Base-by-base conservation (phyloP, 2,797 vertebrate genomes). In the Pelodytes ibericus region DNA sequence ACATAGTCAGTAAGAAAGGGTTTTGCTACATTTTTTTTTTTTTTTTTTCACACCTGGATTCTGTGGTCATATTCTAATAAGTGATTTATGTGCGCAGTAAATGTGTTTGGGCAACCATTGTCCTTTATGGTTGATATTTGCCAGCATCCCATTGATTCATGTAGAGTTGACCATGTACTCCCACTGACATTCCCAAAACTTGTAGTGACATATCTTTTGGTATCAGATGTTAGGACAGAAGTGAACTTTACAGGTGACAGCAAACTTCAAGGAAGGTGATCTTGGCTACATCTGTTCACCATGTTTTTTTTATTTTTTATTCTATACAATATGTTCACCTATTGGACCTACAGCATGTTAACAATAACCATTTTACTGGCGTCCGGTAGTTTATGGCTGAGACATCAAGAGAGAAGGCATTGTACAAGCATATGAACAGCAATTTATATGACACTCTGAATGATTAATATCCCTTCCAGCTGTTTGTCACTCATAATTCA, bases 401-500 rank as follows among this genome's bases (percentile, higher is more conserved):
- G n/a, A 24, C 73, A 67, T 31, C 30, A 53, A 44, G 58, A 70
- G 26, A 71, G 33, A 36, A 31, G 33, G 22, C 59, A 71, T 6
- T 41, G 64, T 24, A 70, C 53, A 77, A 44, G 4, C 24, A 27
- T 44, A 36, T 29, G 74, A 33, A 30, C 59, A 77, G 74, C 67
- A 70, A 77, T 71, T 77, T 71, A 77, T 77, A 8, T 63, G 67
- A 77, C 67, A 77, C 49, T 41, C 26, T 64, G 67, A 58, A 71
- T 77, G 74, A 77, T 64, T 71, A 56, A 77, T 77, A 60, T 71
- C 62, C 57, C 59, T 56, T 24, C 47, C 67, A 70, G 74, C 66
- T 71, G 33, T 77, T 64, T 77, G 74, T 77, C 74, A 77, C 44
- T 77, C 49, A 71, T 71, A 77, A 77, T 31, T 64, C 74, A 70